Evolutionary conservation across 1,140 invertebrate genomes (phyloP).

Genomic region (Campoletis sonorensis): DNA sequence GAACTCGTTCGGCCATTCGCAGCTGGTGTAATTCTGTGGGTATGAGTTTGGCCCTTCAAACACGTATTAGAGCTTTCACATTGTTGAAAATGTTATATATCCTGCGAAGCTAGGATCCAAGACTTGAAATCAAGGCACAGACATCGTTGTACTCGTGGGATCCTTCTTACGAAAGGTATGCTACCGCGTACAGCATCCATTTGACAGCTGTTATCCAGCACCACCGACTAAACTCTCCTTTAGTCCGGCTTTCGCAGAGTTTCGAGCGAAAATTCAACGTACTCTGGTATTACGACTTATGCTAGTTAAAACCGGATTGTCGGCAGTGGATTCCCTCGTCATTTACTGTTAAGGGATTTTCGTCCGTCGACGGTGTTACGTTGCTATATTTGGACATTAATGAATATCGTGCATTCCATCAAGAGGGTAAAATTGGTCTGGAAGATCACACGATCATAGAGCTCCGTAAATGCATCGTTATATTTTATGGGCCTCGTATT

Average conservation of each 20-base stretch:
- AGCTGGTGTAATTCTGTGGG: slow-evolving; percentile 19
- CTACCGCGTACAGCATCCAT: slow-evolving; percentile 26
- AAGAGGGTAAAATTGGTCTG: not conserved
- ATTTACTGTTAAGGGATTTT: slow-evolving; percentile 37
- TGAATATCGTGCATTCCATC: not conserved
- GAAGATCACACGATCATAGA: not conserved
- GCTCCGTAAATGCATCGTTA: too few relatives aligned
- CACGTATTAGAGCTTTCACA: slow-evolving; percentile 21
- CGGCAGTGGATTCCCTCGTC: not conserved
- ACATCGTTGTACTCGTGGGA: not conserved
- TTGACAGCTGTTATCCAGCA: slow-evolving; percentile 38
- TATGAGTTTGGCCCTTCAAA: slow-evolving; percentile 24
- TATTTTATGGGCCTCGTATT: not conserved
- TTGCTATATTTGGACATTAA: not conserved
- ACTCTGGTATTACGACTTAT: slow-evolving; percentile 36
- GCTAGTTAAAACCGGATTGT: slow-evolving; percentile 44
- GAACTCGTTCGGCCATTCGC: slow-evolving; percentile 25
- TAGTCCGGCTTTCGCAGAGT: slow-evolving; percentile 36
- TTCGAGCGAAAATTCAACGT: slow-evolving; percentile 34
- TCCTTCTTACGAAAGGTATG: not conserved
- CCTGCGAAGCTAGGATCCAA: not conserved
- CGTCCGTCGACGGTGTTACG: not conserved
- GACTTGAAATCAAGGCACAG: not conserved
- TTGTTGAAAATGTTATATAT: not conserved
- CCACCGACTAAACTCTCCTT: slow-evolving; percentile 42